A percentile compares a stretch with the other conserved stretches of the same genome.
Conservation (phyloP, 37 sponge, comb jelly and placozoan genomes). For the Dysidea cf. avara region DNA sequence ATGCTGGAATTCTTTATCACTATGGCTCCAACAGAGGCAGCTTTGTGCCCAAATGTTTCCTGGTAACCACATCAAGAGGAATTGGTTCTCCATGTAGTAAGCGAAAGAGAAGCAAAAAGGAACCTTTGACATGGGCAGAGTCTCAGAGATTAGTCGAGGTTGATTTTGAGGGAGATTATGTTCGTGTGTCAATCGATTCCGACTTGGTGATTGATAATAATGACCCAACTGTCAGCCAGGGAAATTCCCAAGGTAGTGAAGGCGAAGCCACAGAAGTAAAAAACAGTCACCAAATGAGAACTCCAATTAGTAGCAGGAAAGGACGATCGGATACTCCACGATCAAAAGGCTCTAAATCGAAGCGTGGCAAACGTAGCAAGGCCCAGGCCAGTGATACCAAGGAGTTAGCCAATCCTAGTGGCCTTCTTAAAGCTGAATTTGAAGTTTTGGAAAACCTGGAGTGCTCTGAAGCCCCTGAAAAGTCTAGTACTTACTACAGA, state of each 20-base stretch:
- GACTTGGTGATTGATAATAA: constrained; percentile 21
- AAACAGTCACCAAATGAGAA: constrained; percentile 1
- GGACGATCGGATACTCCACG: too few species aligned
- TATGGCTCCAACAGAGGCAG: constrained; percentile 36
- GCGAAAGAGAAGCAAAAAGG: constrained; percentile 45
- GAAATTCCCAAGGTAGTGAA: constrained; percentile 22
- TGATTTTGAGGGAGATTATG: constrained; percentile 53
- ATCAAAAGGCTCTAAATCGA: constrained; percentile 26
- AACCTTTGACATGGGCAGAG: constrained; percentile 78
- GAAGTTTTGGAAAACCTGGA: constrained; percentile 43
- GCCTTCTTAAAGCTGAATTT: constrained; percentile 24
- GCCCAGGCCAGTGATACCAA: constrained; percentile 1
- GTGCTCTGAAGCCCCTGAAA: constrained; percentile 52
- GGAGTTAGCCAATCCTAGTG: not conserved
- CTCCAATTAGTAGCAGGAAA: not conserved
- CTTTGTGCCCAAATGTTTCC: too few species aligned
- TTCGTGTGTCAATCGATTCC: constrained; percentile 62
- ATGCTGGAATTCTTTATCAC: constrained; percentile 76
- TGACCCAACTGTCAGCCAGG: constrained; percentile 20
- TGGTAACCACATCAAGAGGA: too few species aligned
- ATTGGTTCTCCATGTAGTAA: constrained; percentile 23
- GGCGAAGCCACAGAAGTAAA: not conserved
- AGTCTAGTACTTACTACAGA: constrained; percentile 56
- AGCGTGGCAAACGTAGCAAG: constrained; percentile 52
- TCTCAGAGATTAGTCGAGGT: constrained; percentile 78